Conservation (phyloP, 2,888 invertebrate genomes). For the Drosophila silvestris region DNA sequence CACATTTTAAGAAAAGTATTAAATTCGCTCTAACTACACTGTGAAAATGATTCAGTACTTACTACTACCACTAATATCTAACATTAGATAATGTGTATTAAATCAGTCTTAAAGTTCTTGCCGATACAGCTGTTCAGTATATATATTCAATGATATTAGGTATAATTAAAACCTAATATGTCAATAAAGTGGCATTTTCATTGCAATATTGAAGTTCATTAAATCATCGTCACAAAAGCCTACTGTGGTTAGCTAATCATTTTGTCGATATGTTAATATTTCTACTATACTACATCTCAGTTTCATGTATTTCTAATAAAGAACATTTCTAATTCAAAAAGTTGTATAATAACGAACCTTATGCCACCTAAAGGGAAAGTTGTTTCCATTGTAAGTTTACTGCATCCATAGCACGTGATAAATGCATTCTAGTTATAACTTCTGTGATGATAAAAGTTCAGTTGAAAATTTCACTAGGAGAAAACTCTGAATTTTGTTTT, state of each 20-base stretch:
- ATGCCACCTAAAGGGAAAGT: neutral
- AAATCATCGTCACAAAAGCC: neutral
- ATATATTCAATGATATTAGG: neutral
- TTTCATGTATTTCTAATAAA: neutral
- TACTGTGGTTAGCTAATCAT: neutral
- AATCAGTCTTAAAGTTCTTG: neutral
- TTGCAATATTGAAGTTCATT: neutral
- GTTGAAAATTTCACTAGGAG: slow-evolving; percentile 14
- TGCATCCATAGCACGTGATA: neutral
- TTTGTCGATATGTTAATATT: neutral
- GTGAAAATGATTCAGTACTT: neutral
- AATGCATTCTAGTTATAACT: slow-evolving; percentile 5
- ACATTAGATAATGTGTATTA: neutral
- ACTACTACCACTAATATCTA: neutral
- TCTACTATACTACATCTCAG: neutral
- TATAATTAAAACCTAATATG: neutral
- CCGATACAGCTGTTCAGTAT: neutral
- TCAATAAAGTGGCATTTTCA: neutral
- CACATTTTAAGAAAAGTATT: slow-evolving; percentile 15
- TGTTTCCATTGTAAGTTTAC: slow-evolving; percentile 1
- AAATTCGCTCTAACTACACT: neutral
- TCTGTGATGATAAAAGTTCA: slow-evolving; percentile 26
- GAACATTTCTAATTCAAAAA: neutral
- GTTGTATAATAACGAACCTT: neutral
- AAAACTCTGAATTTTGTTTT: slow-evolving; percentile 33